Base-by-base conservation (phyloP, 2,888 invertebrate species). In the Pristionchus exspectatus region DNA sequence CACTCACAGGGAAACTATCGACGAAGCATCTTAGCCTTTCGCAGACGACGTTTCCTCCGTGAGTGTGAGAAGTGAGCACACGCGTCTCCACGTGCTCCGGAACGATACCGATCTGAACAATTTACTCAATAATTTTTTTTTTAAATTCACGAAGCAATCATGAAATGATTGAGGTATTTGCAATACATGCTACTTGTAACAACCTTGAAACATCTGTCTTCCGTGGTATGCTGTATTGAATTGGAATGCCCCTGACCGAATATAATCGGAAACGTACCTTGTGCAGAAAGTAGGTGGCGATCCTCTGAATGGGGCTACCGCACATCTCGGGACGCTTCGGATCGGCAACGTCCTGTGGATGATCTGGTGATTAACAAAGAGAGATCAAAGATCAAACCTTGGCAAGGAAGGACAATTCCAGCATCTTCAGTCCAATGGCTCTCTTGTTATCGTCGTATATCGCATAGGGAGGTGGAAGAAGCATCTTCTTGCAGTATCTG, bases 11-110 rank as follows among this genome's bases (percentile, higher is more conserved):
- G 93, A 96, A 96, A 14, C 96, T 94, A 92, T 96, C 96, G 14
- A 96, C 95, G 95, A 95, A 96, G 95, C 96, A 95, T 92, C 95
- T 95, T n/a, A 96, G 92, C 90, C 95, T 95, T 83, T 96, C 96
- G 95, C 95, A 95, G 92, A 95, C 95, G 18, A 87, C 77, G 27
- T 44, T 85, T 38, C 91, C 91, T 27, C 88, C 27, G 27, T 90
- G 90, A 16, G 90, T 97, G 18, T 97, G 97, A 95, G 97, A 97
- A 95, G 97, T 98, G 0, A 98, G 96, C 0, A 98, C 97, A 59
- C 98, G 96, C 0, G 97, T 97, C 95, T 98, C 98, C 0, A 98
- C 97, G 95, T 98, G 98, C 95, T 98, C 98, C 0, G 97, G 97
- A 1, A 98, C 97, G 74, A 98, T 96, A 88, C 93, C 93, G 33